These are phyloP conservation scores for Myotis yumanensis DNA, from an alignment of 2,113 vertebrate genomes.

Conservation along the genomic window DNA sequence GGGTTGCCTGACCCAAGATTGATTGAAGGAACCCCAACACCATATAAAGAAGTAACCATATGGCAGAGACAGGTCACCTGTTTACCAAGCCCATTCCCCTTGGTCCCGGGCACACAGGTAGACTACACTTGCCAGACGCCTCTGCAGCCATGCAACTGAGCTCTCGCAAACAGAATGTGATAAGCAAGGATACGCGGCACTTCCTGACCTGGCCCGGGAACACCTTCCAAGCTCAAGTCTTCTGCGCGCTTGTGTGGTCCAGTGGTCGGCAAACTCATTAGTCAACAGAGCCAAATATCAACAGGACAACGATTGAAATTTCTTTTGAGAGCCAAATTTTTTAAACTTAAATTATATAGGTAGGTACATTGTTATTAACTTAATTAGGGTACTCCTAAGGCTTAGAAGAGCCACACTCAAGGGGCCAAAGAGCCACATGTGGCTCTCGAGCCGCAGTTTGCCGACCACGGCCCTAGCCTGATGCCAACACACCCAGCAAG, in stretches of 20 bases:
- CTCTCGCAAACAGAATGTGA: not conserved
- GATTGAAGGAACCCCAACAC: not conserved
- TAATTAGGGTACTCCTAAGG: no score
- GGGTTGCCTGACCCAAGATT: not conserved
- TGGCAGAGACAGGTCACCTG: not conserved
- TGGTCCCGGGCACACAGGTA: not conserved
- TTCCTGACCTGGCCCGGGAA: not conserved
- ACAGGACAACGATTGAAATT: no score
- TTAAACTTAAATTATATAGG: no score
- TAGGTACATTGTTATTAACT: no score
- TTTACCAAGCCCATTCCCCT: not conserved
- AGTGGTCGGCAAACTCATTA: no score
- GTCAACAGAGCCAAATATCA: no score
- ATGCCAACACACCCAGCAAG: not conserved
- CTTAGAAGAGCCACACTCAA: no score
- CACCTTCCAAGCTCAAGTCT: not conserved
- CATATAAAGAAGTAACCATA: not conserved
- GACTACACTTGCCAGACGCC: not conserved
- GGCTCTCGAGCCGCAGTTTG: no score
- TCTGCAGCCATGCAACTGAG: not conserved
- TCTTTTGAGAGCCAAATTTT: no score
- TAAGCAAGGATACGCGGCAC: fast-evolving
- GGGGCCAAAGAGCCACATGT: no score
- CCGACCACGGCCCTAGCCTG: not conserved
- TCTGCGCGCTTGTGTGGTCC: not conserved